Evolutionary conservation across 2,113 vertebrate genomes (phyloP), one percentile per base, ranked within the genome.

Genomic region (Nothoprocta pentlandii): DNA sequence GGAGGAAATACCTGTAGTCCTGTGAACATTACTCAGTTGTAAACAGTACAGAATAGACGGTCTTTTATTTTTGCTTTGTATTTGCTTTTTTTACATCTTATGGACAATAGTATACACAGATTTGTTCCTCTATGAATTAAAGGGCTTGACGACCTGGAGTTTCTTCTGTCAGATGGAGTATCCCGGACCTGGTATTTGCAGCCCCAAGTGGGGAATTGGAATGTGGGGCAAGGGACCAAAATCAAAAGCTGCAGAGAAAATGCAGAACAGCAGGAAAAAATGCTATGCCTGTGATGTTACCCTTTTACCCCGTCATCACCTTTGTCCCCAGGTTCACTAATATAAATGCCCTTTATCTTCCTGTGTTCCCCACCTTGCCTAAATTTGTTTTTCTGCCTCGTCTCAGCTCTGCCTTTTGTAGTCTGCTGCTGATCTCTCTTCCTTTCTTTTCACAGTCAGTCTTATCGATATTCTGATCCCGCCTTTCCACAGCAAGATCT

Each of bases 391-490:
- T 85, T 75, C 16, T 76, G 22, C 85, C 6, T 79, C 28, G 2
- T 73, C 69, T 68, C 56, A 91, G 56, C 34, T 51, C 76, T 86
- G 53, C 76, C 46, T 76, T 95, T 56, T 71, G 68, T 53, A 61
- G 22, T 36, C 32, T 94, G 73, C 16, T 73, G 25, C 83, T 58
- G 53, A 61, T 92, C 5, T 0, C 58, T 76, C 1, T 81, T 92
- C 70, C 68, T 78, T 90, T 71, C 42, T 86, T 62, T 80, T 89
- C 41, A 28, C 66, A 75, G 74, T 44, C 21, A 42, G 42, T 87
- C 56, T 73, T 94, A 81, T 93, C 58, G 3, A 56, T 89, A 94
- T 94, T 96, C 90, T 26, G 54, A 84, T 93, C 53, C 79, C 77
- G 76, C 69, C 53, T 83, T 85, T 84, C 80, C 92, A 67, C 78